Conservation (phyloP, 2,888 invertebrate genomes). For the Schizotus pectinicornis region DNA sequence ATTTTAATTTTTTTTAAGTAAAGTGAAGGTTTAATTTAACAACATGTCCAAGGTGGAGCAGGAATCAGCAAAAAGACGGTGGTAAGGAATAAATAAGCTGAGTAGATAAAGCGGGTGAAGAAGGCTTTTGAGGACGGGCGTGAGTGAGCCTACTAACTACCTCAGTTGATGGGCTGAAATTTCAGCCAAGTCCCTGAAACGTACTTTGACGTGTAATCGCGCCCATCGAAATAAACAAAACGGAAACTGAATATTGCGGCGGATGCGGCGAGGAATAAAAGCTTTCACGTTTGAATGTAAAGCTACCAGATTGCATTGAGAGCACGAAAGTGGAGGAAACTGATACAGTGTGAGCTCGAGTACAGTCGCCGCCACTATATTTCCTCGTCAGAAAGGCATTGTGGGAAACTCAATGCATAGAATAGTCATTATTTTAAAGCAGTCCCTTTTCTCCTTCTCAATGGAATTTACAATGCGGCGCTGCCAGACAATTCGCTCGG, state of each 20-base stretch:
- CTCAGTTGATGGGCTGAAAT: no score
- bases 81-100: no score
- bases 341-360: slow-evolving; percentile 40
- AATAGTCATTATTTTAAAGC: slow-evolving; percentile 49
- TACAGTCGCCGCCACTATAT: slow-evolving; percentile 34
- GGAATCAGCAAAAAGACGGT: neutral
- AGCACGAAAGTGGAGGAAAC: slow-evolving; percentile 39
- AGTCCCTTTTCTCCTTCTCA: slow-evolving; percentile 12
- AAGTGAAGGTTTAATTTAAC: no score
- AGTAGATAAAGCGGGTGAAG: no score
- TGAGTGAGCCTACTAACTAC: no score
- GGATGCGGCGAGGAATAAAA: neutral
- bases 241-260: neutral
- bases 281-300: slow-evolving; percentile 15
- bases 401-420: slow-evolving; percentile 50
- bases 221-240: no score
- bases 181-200: no score
- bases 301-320: slow-evolving; percentile 38
- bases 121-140: no score
- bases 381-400: slow-evolving; percentile 48
- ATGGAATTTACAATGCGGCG: slow-evolving; percentile 15
- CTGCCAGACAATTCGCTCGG: no score
- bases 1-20: no score
- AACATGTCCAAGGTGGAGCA: slow-evolving; percentile 6
- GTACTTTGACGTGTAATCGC: no score